Evolutionary conservation across 2,888 invertebrate genomes (phyloP).

Genomic region (Cloeon dipterum): DNA sequence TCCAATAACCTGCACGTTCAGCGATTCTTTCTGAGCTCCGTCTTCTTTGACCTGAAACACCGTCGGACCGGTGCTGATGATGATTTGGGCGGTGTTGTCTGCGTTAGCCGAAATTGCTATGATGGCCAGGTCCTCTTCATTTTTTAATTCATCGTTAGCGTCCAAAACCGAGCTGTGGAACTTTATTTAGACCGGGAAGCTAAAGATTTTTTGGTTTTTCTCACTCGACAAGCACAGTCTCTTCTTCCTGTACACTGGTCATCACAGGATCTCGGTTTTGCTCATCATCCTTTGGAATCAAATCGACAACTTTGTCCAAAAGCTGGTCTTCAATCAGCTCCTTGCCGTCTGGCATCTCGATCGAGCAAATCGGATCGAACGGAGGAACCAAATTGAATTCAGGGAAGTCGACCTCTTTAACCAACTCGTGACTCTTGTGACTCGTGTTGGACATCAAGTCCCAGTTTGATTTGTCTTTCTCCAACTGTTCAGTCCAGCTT

Average conservation of each 20-base stretch:
- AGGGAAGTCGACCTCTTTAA: slow-evolving; percentile 7
- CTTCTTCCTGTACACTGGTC: too few species aligned
- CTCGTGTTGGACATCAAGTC: slow-evolving; percentile 6
- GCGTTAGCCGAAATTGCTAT: slow-evolving; percentile 20
- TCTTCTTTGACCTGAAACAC: too few species aligned
- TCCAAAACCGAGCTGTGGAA: too few species aligned
- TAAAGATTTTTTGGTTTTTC: too few species aligned
- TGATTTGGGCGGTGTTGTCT: slow-evolving; percentile 18
- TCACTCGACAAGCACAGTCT: too few species aligned
- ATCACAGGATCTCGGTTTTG: too few species aligned
- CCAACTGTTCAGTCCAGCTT: background rate
- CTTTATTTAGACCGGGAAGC: too few species aligned
- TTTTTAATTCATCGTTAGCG: too few species aligned
- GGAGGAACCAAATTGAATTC: slow-evolving; percentile 8
- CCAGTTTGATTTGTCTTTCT: slow-evolving; percentile 5
- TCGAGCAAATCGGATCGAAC: background rate
- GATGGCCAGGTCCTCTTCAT: slow-evolving; percentile 17
- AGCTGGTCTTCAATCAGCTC: slow-evolving; percentile 2
- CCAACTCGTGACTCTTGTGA: slow-evolving; percentile 5
- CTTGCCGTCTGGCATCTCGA: background rate
- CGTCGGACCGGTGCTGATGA: slow-evolving; percentile 18
- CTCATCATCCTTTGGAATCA: too few species aligned
- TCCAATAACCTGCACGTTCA: too few species aligned
- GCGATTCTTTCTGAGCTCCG: too few species aligned
- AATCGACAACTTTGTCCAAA: slow-evolving; percentile 3